These are phyloP conservation scores for Mormyrops attenuatus DNA, from an alignment of 2,797 vertebrate species.

Conservation along the genomic window DNA sequence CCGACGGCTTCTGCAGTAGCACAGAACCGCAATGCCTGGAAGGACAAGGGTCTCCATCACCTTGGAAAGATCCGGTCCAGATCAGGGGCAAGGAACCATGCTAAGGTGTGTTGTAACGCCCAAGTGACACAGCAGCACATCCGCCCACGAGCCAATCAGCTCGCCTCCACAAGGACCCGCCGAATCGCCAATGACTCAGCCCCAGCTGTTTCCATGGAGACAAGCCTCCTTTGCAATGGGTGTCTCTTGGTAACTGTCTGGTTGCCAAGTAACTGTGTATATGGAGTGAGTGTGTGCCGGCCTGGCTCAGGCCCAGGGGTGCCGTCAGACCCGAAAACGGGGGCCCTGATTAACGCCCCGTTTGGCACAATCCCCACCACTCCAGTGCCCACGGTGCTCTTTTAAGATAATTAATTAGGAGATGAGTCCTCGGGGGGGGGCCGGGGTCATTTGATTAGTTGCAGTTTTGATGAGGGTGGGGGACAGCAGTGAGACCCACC, in stretches of 20 bases:
- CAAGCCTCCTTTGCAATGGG: conserved; percentile 72
- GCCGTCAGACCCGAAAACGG: no score
- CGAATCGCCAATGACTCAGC: conserved; percentile 77
- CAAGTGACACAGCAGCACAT: conserved; percentile 20
- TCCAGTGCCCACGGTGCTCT: not conserved
- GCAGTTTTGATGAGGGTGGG: not conserved
- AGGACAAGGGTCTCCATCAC: not conserved
- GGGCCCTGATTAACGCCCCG: not conserved
- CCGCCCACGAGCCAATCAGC: conserved; percentile 26
- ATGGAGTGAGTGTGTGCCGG: conserved; percentile 28
- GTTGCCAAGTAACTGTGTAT: conserved; percentile 71
- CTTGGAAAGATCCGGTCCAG: not conserved
- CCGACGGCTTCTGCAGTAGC: not conserved
- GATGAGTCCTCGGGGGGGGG: not conserved
- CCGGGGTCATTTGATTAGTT: not conserved
- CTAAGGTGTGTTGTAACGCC: not conserved
- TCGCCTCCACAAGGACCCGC: conserved; percentile 41
- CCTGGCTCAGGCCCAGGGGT: not conserved
- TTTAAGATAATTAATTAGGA: not conserved
- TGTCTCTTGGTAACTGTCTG: conserved; percentile 74
- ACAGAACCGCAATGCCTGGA: not conserved
- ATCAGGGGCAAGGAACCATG: not conserved
- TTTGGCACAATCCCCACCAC: not conserved
- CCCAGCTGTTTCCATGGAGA: conserved; percentile 73
- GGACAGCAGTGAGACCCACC: not conserved